phyloP scores from a whole-genome alignment of 1,140 invertebrate species.

The Harlomillsia oculata region DNA sequence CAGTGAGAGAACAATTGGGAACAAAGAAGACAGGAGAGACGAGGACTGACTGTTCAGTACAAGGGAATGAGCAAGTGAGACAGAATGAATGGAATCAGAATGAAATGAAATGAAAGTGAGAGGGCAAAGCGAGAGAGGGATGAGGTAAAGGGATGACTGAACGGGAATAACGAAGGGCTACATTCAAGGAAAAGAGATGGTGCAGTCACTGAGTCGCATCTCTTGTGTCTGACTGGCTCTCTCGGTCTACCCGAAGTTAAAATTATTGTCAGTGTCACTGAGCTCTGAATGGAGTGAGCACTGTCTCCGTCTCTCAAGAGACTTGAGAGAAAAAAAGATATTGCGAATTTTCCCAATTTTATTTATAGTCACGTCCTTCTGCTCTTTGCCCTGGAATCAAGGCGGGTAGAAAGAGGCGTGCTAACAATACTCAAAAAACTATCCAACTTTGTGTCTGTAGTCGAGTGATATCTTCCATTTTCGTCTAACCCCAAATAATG shows the following conservation, averaged over 20 bases:
- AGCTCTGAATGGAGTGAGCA: conserved; percentile 26
- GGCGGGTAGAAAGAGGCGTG: background rate
- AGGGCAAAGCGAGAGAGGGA: conserved; percentile 7
- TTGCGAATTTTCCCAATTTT: conserved; percentile 34
- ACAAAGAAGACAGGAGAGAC: background rate
- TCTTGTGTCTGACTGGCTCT: too few species aligned
- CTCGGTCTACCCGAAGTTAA: conserved; percentile 21
- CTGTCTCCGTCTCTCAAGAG: conserved; percentile 30
- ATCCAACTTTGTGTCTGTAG: too few species aligned
- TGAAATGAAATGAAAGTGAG: background rate
- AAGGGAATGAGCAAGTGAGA: conserved; percentile 3
- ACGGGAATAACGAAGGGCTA: conserved; percentile 3
- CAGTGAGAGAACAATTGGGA: too few species aligned
- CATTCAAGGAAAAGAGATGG: background rate
- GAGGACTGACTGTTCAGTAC: background rate
- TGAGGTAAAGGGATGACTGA: background rate
- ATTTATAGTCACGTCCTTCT: conserved; percentile 33
- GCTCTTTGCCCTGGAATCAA: conserved; percentile 9
- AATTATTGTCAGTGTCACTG: conserved; percentile 34
- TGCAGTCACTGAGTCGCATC: too few species aligned
- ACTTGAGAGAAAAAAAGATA: conserved; percentile 28
- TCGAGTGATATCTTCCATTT: too few species aligned
- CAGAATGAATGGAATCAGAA: background rate
- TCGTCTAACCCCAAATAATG: too few species aligned
- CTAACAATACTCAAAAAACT: too few species aligned